Base-by-base conservation (phyloP, 2,113 vertebrate species). In the Bettongia penicillata region DNA sequence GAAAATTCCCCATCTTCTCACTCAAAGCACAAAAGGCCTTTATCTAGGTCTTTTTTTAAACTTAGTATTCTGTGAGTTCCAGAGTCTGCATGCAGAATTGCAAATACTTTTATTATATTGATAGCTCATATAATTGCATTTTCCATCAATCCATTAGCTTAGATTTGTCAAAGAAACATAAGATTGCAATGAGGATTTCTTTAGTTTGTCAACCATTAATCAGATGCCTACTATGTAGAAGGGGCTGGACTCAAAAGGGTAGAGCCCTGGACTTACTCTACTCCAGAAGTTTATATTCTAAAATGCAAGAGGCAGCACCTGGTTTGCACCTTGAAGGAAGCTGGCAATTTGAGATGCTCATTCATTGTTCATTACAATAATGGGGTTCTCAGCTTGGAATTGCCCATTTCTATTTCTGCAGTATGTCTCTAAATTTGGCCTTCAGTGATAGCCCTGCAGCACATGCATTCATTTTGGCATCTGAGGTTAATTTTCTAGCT, bases 401-500 rank as follows among this genome's bases (percentile, higher is more conserved):
- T 57, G 49, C 43, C 2, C 11, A 25, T 90, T 89, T 90, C 77
- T 52, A 7, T 53, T 95, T 57, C 95, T 48, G 92, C 89, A 92
- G 47, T 10, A 51, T 50, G 53, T 53, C 93, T 96, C 61, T 90
- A 95, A 93, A 91, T 43, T 93, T 47, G 11, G n/a, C n/a, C 37
- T 28, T 53, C 89, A 84, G 8, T 90, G 90, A 2, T 50, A 92
- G 90, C 95, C 95, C 93, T 96, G n/a, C 49, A 92, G 68, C n/a
- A 2, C 94, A 95, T 96, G 1, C 48, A 0, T 90, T 89, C 91
- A 61, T 51, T 92, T 50, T 90, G 19, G 48, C 94, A 61, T 93
- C 93, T 90, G 37, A 53, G 53, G 25, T 92, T 48, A 84, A 93
- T 91, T 97, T 92, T 94, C 96, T 94, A 90, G 48, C 49, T 93